phyloP scores from a whole-genome alignment of 2,888 invertebrate species.

The Melanostoma mellinum region DNA sequence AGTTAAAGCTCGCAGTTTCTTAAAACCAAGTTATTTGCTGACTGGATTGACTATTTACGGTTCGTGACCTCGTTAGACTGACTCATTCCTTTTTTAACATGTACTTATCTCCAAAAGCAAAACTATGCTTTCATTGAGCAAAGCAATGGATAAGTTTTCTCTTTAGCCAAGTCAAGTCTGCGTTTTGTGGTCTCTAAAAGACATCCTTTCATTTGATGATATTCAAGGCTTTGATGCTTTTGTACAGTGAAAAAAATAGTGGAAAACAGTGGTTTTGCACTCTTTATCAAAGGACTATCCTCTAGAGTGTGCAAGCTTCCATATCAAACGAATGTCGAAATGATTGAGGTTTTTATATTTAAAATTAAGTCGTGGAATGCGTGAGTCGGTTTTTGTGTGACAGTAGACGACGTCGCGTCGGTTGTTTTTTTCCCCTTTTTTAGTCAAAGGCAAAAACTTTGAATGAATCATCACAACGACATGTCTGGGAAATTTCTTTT shows the following conservation, averaged over 20 bases:
- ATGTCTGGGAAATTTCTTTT: conserved; percentile 26
- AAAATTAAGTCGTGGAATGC: conserved; percentile 33
- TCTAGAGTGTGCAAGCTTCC: not conserved
- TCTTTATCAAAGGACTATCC: conserved; percentile 16
- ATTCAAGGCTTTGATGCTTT: conserved; percentile 25
- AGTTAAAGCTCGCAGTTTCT: not conserved
- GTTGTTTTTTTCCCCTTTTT: not conserved
- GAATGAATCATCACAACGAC: not conserved
- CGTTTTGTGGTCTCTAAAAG: conserved; percentile 43
- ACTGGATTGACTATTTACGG: too few species aligned
- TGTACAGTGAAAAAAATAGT: conserved; percentile 13
- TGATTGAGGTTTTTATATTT: conserved; percentile 38
- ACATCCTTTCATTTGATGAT: conserved; percentile 38
- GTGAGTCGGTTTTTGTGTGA: not conserved
- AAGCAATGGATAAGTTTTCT: conserved; percentile 7
- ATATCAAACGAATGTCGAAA: conserved; percentile 11
- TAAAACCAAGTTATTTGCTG: too few species aligned
- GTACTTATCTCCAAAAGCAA: not conserved
- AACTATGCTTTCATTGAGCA: not conserved
- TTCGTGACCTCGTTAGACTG: too few species aligned
- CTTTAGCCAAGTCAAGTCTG: conserved; percentile 20
- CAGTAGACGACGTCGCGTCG: not conserved
- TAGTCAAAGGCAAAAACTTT: conserved; percentile 24
- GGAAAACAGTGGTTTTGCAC: conserved; percentile 41
- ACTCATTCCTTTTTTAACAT: too few species aligned